Percentiles rank a stretch among this genome's conserved stretches.
Evolutionary conservation across 2,113 vertebrate genomes (phyloP).

Genomic region (Taxidea taxus): DNA sequence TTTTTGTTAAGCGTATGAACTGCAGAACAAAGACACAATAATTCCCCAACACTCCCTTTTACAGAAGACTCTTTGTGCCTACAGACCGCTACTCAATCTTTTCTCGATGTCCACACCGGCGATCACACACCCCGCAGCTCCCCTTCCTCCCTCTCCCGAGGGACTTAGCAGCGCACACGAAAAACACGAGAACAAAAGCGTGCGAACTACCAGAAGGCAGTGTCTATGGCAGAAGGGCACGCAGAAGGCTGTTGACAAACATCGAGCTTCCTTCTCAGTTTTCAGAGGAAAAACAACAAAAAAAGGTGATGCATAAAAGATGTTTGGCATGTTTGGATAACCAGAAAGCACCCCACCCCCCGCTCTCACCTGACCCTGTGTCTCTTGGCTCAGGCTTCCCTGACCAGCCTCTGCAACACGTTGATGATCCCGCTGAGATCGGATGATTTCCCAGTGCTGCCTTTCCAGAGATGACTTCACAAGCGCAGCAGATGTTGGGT

Average conservation of each 20-base stretch:
- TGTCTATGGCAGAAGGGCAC: fast-evolving
- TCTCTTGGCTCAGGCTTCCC: neutral
- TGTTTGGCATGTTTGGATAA: fast-evolving
- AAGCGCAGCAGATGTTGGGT: neutral
- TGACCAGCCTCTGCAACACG: neutral
- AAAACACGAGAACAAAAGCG: fast-evolving
- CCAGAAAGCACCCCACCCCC: neutral
- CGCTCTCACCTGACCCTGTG: neutral
- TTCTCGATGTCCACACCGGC: neutral
- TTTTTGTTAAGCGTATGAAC: neutral
- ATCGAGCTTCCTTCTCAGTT: neutral
- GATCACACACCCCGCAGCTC: fast-evolving
- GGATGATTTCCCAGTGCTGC: neutral
- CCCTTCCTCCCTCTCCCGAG: neutral
- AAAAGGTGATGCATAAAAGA: neutral
- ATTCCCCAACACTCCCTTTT: neutral
- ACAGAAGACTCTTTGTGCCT: neutral
- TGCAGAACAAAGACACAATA: neutral
- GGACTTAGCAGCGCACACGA: fast-evolving
- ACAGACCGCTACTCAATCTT: fast-evolving
- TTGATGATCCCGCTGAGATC: neutral
- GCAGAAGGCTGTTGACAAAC: neutral
- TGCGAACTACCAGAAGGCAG: neutral
- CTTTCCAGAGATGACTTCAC: slow-evolving; percentile 9
- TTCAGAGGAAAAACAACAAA: neutral